A percentile compares a stretch with the other conserved stretches of the same genome.
These are phyloP conservation scores for Sinopyrophorus schimmeli DNA, from an alignment of 2,888 invertebrate species.

Conservation along the genomic window DNA sequence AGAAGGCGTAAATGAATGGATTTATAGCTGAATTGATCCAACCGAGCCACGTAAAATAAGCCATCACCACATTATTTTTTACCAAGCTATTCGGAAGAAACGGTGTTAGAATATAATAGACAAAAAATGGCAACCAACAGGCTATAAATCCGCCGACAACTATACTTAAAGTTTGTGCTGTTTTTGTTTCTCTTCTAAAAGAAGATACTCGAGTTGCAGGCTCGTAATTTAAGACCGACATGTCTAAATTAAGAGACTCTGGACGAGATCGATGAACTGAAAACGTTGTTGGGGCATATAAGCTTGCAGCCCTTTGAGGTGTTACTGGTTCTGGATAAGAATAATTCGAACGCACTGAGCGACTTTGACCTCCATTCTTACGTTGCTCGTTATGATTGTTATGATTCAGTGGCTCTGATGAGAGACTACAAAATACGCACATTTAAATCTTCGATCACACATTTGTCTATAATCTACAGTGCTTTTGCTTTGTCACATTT, in stretches of 20 bases:
- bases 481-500: no score
- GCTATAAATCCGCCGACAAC: slow-evolving; percentile 87
- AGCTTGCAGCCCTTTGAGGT: slow-evolving; percentile 46
- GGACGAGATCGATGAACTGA: slow-evolving; percentile 56
- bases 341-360: slow-evolving; percentile 50
- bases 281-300: slow-evolving; percentile 41
- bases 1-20: slow-evolving; percentile 89
- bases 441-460: no score
- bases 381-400: slow-evolving; percentile 25
- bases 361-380: slow-evolving; percentile 37
- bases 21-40: slow-evolving; percentile 91
- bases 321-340: slow-evolving; percentile 47
- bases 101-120: slow-evolving; percentile 79
- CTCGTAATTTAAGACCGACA: slow-evolving; percentile 59
- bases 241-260: slow-evolving; percentile 60
- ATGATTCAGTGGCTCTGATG: slow-evolving; percentile 28
- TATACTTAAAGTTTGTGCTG: slow-evolving; percentile 83
- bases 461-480: no score
- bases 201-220: slow-evolving; percentile 64
- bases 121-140: slow-evolving; percentile 88
- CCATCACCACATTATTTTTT: slow-evolving; percentile 62
- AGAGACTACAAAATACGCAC: slow-evolving; percentile 35
- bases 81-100: slow-evolving; percentile 69
- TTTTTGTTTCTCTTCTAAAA: slow-evolving; percentile 79
- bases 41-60: slow-evolving; percentile 82